Evolutionary conservation across 2,797 vertebrate genomes (phyloP).

Genomic region (Microtus agrestis): DNA sequence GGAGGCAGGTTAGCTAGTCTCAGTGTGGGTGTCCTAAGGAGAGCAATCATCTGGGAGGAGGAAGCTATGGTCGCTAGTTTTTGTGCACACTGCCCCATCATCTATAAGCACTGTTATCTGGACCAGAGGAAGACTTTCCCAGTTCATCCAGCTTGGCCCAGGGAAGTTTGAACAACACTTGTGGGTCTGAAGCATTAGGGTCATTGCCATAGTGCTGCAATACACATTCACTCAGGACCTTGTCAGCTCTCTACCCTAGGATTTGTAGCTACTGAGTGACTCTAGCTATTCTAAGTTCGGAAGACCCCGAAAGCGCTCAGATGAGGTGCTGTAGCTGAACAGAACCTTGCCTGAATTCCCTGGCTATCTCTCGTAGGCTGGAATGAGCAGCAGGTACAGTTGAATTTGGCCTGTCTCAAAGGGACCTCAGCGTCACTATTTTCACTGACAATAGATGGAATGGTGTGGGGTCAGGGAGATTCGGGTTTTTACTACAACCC

Average conservation of each 20-base stretch:
- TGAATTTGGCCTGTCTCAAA: not conserved
- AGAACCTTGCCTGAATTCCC: not conserved
- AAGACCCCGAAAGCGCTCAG: not conserved
- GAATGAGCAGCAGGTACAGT: not conserved
- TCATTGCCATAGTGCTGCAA: not conserved
- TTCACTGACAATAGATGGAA: not conserved
- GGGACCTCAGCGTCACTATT: not conserved
- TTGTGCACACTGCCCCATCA: not conserved
- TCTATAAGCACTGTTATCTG: not conserved
- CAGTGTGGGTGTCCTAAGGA: not conserved
- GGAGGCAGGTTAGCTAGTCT: not conserved
- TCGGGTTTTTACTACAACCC: slow-evolving; percentile 8
- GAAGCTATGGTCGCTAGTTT: not conserved
- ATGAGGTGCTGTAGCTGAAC: not conserved
- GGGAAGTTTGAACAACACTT: not conserved
- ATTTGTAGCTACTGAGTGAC: not conserved
- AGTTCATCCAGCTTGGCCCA: not conserved
- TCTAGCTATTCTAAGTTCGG: not conserved
- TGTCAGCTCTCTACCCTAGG: not conserved
- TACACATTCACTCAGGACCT: too few relatives aligned
- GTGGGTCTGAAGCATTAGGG: not conserved
- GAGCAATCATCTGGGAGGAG: not conserved
- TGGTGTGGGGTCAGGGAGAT: not conserved
- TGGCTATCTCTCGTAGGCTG: not conserved
- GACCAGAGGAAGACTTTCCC: not conserved